phyloP scores from a whole-genome alignment of 2,888 invertebrate genomes.

The Peribatodes rhomboidaria region DNA sequence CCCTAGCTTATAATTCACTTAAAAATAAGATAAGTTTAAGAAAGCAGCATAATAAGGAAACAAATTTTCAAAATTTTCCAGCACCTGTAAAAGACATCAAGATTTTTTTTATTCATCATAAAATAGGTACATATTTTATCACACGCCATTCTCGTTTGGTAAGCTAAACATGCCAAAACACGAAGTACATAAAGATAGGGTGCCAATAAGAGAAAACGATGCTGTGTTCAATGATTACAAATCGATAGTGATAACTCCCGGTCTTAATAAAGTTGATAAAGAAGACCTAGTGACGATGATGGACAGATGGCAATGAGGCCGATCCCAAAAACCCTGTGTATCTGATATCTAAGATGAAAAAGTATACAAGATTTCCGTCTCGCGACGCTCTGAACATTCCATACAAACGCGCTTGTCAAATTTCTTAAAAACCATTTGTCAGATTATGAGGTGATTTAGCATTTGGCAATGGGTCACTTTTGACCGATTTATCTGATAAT shows the following conservation, averaged over 20 bases:
- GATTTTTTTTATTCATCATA: slow-evolving; percentile 33
- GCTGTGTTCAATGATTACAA: slow-evolving; percentile 60
- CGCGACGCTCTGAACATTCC: no score
- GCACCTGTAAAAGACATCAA: slow-evolving; percentile 39
- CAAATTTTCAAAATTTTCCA: slow-evolving; percentile 14
- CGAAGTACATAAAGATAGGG: slow-evolving; percentile 61
- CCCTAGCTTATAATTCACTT: not conserved
- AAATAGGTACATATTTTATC: slow-evolving; percentile 27
- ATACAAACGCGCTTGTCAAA: no score
- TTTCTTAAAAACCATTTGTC: no score
- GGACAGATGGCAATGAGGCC: slow-evolving; percentile 40
- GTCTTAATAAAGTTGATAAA: slow-evolving; percentile 37
- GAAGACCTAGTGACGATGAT: slow-evolving; percentile 48
- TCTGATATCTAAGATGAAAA: slow-evolving; percentile 28
- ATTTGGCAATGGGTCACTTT: no score
- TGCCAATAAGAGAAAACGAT: slow-evolving; percentile 66
- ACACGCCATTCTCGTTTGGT: slow-evolving; percentile 37
- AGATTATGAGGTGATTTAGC: no score
- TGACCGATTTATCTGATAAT: no score
- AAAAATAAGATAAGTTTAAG: not conserved
- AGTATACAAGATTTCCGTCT: not conserved
- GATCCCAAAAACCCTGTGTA: slow-evolving; percentile 1
- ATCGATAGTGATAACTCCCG: slow-evolving; percentile 46
- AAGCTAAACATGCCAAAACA: slow-evolving; percentile 70
- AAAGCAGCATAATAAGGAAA: slow-evolving; percentile 25